phyloP scores from a whole-genome alignment of 2,888 invertebrate species.

The Neocrepidodera transversa region DNA sequence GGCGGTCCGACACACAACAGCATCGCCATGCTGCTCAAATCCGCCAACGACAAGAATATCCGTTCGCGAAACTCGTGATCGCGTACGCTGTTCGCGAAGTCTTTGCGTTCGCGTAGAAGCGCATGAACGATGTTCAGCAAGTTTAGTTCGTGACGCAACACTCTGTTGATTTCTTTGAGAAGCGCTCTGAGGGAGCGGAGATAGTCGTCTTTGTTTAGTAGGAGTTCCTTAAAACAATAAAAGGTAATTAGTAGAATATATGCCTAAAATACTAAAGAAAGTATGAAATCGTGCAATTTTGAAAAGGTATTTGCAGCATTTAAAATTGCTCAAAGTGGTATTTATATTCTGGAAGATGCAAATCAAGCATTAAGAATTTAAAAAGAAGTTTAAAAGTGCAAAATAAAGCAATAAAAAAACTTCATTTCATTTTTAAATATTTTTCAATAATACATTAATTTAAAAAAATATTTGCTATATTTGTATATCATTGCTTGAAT shows the following conservation, averaged over 20 bases:
- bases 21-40: constrained; percentile 86
- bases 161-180: constrained; percentile 87
- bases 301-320: too few relatives aligned
- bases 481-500: too few relatives aligned
- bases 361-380: too few relatives aligned
- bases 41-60: constrained; percentile 82
- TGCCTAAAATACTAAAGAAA: too few relatives aligned
- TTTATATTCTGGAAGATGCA: too few relatives aligned
- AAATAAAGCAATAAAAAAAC: too few relatives aligned
- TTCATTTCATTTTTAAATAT: too few relatives aligned
- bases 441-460: too few relatives aligned
- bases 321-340: too few relatives aligned
- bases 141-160: constrained; percentile 81
- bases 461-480: too few relatives aligned
- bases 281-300: too few relatives aligned
- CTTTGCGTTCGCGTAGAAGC: constrained; percentile 71
- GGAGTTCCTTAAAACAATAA: constrained; percentile 74
- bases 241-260: neutral
- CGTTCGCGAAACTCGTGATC: constrained; percentile 80
- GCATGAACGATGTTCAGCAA: constrained; percentile 80
- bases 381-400: too few relatives aligned
- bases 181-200: constrained; percentile 84
- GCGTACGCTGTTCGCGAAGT: constrained; percentile 67
- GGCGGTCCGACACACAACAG: constrained; percentile 78
- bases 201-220: constrained; percentile 90